phyloP scores from a whole-genome alignment of 1,140 invertebrate species.

The Probaryconus sp. region DNA sequence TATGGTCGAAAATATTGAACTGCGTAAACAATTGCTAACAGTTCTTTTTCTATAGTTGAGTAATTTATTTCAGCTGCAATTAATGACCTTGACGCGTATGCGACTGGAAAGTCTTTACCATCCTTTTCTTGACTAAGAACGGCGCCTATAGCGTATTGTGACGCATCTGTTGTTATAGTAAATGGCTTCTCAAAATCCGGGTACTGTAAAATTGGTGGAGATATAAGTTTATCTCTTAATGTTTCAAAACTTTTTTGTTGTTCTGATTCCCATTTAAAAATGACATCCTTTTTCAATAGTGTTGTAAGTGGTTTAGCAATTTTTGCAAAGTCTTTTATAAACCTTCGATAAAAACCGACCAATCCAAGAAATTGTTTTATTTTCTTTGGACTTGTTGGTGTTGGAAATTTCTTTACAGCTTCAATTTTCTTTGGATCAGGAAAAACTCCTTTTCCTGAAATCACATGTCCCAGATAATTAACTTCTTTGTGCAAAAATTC shows the following conservation, averaged over 20 bases:
- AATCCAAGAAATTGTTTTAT: constrained; percentile 57
- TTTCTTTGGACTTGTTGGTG: constrained; percentile 2
- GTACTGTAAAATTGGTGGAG: background rate
- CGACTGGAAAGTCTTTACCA: background rate
- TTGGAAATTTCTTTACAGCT: no score
- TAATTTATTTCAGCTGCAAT: constrained; percentile 45
- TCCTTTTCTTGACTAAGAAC: background rate
- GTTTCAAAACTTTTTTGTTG: constrained; percentile 46
- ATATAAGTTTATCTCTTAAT: constrained; percentile 28
- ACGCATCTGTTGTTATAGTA: background rate
- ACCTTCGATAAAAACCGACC: no score
- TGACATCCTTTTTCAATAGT: constrained; percentile 3
- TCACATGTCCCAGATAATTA: constrained; percentile 9
- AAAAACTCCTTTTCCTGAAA: constrained; percentile 8
- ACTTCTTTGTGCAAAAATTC: constrained; percentile 11
- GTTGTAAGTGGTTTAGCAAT: background rate
- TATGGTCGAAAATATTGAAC: constrained; percentile 73
- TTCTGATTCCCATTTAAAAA: constrained; percentile 1
- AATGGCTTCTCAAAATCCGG: constrained; percentile 6
- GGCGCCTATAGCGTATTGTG: background rate
- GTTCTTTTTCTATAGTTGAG: constrained; percentile 66
- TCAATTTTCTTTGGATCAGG: constrained; percentile 5
- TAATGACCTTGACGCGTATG: constrained; percentile 1
- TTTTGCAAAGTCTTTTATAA: no score
- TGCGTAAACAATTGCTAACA: constrained; percentile 68